Evolutionary conservation across 2,888 invertebrate species (phyloP).

Genomic region (Leptothorax acervorum): DNA sequence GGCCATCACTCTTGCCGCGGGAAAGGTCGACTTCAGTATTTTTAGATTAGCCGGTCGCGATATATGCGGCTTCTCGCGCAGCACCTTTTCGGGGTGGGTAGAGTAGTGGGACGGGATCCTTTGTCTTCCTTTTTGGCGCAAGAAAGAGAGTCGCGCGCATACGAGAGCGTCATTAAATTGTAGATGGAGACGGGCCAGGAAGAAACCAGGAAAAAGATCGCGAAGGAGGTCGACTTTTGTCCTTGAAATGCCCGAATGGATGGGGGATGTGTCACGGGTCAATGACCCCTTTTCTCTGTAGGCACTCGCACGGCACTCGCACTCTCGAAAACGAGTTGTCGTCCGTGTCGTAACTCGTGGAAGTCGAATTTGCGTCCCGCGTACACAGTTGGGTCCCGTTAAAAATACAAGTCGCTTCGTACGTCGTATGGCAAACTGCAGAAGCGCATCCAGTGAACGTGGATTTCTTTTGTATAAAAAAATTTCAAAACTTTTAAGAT

Average conservation of each 20-base stretch:
- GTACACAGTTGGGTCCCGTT: slow-evolving; percentile 22
- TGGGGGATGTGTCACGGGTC: slow-evolving; percentile 68
- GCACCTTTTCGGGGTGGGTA: slow-evolving; percentile 67
- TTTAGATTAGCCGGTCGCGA: slow-evolving; percentile 78
- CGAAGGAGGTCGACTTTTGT: slow-evolving; percentile 75
- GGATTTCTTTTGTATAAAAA: not conserved
- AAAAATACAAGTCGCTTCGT: slow-evolving; percentile 22
- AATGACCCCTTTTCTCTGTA: slow-evolving; percentile 60
- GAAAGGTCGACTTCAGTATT: slow-evolving; percentile 77
- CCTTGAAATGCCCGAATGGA: slow-evolving; percentile 71
- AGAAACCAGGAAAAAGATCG: slow-evolving; percentile 73
- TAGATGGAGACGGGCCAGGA: slow-evolving; percentile 52
- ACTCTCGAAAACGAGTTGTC: slow-evolving; percentile 43
- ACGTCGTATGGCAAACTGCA: not conserved
- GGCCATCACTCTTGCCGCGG: slow-evolving; percentile 75
- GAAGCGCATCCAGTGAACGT: too few relatives aligned
- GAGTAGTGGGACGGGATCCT: slow-evolving; percentile 33
- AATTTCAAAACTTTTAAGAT: not conserved
- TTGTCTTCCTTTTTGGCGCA: slow-evolving; percentile 37
- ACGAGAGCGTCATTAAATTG: slow-evolving; percentile 71
- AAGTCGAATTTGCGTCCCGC: slow-evolving; percentile 33
- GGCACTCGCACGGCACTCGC: slow-evolving; percentile 32
- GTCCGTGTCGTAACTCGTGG: slow-evolving; percentile 38
- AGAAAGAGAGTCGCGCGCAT: slow-evolving; percentile 64
- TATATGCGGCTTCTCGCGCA: slow-evolving; percentile 68